Base-by-base conservation (phyloP, 2,797 vertebrate genomes). In the Tiaroga cobitis region DNA sequence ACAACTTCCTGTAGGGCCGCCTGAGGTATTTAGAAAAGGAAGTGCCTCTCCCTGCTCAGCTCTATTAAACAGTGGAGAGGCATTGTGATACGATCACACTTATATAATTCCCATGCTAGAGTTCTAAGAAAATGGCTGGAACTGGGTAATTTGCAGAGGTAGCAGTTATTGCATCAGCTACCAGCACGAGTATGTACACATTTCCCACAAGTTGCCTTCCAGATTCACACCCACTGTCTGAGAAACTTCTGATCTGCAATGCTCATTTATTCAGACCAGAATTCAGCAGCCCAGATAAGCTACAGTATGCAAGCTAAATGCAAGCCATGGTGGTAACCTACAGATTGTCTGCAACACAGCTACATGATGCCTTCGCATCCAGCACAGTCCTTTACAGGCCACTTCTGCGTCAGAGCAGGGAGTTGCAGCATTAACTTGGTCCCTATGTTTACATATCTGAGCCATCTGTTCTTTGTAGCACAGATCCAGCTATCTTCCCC, bases 11-110 rank as follows among this genome's bases (percentile, higher is more conserved):
- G 83, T 61, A 77, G 85, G 83, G 80, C 75, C 63, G 79, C 74
- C 88, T 74, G 39, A 82, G 73, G 88, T 87, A 88, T 89, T 88
- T 90, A 54, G 87, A 87, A 89, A 86, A 89, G 91, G 91, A 92
- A 89, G 85, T 82, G 87, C 84, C 82, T 83, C 87, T 89, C 83
- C 85, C 83, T 86, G 83, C 81, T 80, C 9, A 5, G 10, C 83
- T 85, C 80, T 87, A 87, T 79, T 86, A 86, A 91, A 88, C 81
- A 83, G 70, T 49, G 82, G 83, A 85, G 77, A 67, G 29, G n/a
- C 61, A 51, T 32, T 32, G 80, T 83, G 90, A 90, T 89, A 89
- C 26, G 69, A 89, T 90, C 86, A 9, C 24, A 26, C 37, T 87
- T 87, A 83, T 54, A 81, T 86, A 88, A 89, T 87, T 82, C 78